phyloP scores from a whole-genome alignment of 2,888 invertebrate genomes.

The Chironomus riparius region DNA sequence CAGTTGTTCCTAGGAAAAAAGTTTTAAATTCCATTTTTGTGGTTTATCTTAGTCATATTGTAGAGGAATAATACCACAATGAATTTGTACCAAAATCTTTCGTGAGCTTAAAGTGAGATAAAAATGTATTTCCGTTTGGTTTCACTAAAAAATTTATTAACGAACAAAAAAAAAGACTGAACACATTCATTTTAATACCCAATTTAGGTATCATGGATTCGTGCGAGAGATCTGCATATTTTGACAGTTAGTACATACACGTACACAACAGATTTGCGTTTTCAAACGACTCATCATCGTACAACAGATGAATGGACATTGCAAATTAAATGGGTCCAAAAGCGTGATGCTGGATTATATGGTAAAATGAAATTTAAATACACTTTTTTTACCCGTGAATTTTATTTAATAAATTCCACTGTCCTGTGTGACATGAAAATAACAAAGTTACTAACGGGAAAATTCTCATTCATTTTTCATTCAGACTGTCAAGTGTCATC shows the following conservation, averaged over 20 bases:
- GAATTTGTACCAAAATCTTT: too few species aligned
- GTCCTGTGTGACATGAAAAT: slow-evolving; percentile 41
- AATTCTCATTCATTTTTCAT: slow-evolving; percentile 38
- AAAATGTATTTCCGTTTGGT: background rate
- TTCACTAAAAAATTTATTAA: background rate
- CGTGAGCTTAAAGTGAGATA: background rate
- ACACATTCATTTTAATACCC: background rate
- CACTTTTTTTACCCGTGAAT: slow-evolving; percentile 39
- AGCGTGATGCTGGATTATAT: slow-evolving; percentile 64
- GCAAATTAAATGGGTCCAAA: slow-evolving; percentile 87
- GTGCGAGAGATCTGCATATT: slow-evolving; percentile 83
- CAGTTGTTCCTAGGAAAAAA: too few species aligned
- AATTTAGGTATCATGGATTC: slow-evolving; percentile 50
- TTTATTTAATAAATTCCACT: slow-evolving; percentile 62
- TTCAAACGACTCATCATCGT: slow-evolving; percentile 71
- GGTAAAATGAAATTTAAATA: background rate
- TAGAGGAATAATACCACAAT: too few species aligned
- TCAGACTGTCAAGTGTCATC: slow-evolving; percentile 62
- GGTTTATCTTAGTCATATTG: too few species aligned
- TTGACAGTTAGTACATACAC: slow-evolving; percentile 83
- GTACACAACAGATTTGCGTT: slow-evolving; percentile 83
- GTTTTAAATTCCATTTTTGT: too few species aligned
- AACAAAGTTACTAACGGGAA: slow-evolving; percentile 46
- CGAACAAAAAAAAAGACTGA: too few species aligned
- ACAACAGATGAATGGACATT: slow-evolving; percentile 86